phyloP scores from a whole-genome alignment of 2,113 vertebrate genomes.

The Scomber scombrus region DNA sequence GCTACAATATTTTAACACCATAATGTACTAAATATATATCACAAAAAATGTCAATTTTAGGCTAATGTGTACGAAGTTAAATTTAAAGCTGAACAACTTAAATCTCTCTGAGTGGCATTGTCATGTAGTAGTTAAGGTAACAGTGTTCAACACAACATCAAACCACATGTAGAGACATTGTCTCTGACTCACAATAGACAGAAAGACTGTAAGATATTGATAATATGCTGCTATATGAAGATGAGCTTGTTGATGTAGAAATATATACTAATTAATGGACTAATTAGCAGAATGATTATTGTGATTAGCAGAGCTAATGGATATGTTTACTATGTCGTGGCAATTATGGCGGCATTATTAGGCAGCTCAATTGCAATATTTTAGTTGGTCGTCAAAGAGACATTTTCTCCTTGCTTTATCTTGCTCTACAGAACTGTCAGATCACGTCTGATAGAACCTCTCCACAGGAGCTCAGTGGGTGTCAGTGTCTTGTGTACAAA shows the following conservation, averaged over 20 bases:
- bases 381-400: not conserved
- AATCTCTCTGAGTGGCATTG: not conserved
- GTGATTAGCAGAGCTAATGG: constrained; percentile 22
- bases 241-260: not conserved
- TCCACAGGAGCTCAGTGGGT: not conserved
- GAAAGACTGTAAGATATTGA: not conserved
- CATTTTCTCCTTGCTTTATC: not conserved
- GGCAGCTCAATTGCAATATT: not conserved
- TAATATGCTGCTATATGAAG: not conserved
- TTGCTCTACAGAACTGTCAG: not conserved
- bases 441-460: not conserved
- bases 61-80: no score
- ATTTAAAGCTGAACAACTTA: no score
- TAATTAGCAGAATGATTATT: constrained; percentile 8
- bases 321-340: constrained; percentile 4
- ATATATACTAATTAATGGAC: constrained; percentile 7
- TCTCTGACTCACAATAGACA: not conserved
- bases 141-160: no score
- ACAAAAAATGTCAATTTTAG: no score
- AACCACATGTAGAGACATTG: no score
- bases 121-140: not conserved
- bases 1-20: no score
- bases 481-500: not conserved
- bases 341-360: constrained; percentile 25
- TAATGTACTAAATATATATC: no score